Evolutionary conservation across 2,888 invertebrate genomes (phyloP).

Genomic region (Synanthedon andrenaeformis): DNA sequence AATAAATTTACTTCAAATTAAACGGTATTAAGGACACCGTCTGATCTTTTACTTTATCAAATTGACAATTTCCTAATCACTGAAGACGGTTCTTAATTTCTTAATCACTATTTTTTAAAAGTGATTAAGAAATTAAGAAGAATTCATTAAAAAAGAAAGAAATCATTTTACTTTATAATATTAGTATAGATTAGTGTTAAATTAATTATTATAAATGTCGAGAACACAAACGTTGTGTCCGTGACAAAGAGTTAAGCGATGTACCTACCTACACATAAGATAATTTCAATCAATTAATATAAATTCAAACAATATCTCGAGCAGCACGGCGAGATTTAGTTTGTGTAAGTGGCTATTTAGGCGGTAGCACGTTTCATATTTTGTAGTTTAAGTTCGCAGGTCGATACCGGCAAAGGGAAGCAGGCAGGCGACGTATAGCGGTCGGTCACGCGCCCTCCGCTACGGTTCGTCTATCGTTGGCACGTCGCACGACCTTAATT

Average conservation of each 20-base stretch:
- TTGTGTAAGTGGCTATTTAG: slow-evolving; percentile 53
- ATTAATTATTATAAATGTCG: too few species aligned
- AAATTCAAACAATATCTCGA: slow-evolving; percentile 37
- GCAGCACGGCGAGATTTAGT: slow-evolving; percentile 24
- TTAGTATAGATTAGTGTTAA: too few species aligned
- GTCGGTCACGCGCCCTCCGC: slow-evolving; percentile 22
- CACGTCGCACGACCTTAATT: slow-evolving; percentile 48
- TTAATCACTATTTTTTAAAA: too few species aligned
- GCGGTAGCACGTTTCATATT: slow-evolving; percentile 59
- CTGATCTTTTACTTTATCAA: too few species aligned
- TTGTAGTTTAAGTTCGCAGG: slow-evolving; percentile 34
- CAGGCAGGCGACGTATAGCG: slow-evolving; percentile 9
- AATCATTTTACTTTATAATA: too few species aligned
- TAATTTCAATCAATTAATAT: slow-evolving; percentile 51
- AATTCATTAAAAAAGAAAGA: too few species aligned
- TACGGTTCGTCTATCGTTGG: slow-evolving; percentile 22
- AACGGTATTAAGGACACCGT: not conserved
- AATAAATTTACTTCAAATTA: slow-evolving; percentile 13
- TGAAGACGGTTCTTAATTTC: too few species aligned
- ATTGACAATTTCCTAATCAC: too few species aligned
- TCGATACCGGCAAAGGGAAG: slow-evolving; percentile 10
- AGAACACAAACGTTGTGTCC: too few species aligned
- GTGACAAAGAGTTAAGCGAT: too few species aligned
- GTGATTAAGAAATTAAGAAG: too few species aligned
- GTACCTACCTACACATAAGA: slow-evolving; percentile 9